Base-by-base conservation (phyloP, 2,888 invertebrate genomes). In the Drosophila paracracens region DNA sequence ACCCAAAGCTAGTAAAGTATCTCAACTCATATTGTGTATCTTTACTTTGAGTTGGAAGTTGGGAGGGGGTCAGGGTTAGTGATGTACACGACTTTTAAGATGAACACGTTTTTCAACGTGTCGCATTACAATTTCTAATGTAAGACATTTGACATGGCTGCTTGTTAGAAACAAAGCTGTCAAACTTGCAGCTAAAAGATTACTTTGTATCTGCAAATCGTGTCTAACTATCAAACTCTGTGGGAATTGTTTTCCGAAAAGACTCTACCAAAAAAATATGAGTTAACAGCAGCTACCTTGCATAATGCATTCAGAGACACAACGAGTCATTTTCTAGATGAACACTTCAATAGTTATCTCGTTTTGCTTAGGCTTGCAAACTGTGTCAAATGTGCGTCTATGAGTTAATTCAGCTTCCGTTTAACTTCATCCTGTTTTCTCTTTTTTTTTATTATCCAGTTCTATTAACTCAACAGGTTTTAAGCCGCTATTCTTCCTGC, bases 121-220 rank as follows among this genome's bases (percentile, higher is more conserved):
- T 86, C 88, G 76, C 90, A 91, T 91, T 91, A 80, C 84, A 82
- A 82, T 91, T 91, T 91, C 83, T 82, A 84, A 89, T 91, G 84
- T 74, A 65, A 71, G 78, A 66, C 78, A 83, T 83, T 67, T 70
- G 70, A 72, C 84, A 74, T 73, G 67, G 66, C 76, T 72, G 56
- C 59, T 61, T 61, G 69, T 69, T 70, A 64, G 36, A 61, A 74
- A 89, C 79, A 81, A 76, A 78, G 83, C 79, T 70, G 70, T 79
- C 82, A 88, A 65, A 76, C 50, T 27, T 57, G 13, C 40, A 50
- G 58, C 58, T 36, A 40, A 81, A 65, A 71, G 68, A 77, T 69
- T 75, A 53, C 38, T 57, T 53, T 58, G 57, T 25, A 57, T 31
- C 21, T 54, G 10, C 13, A 59, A 63, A 54, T 61, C 50, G 61